Percentiles rank a stretch among this genome's conserved stretches.
phyloP scores from a whole-genome alignment of 2,888 invertebrate species.

The Drosophila pseudotakahashii region DNA sequence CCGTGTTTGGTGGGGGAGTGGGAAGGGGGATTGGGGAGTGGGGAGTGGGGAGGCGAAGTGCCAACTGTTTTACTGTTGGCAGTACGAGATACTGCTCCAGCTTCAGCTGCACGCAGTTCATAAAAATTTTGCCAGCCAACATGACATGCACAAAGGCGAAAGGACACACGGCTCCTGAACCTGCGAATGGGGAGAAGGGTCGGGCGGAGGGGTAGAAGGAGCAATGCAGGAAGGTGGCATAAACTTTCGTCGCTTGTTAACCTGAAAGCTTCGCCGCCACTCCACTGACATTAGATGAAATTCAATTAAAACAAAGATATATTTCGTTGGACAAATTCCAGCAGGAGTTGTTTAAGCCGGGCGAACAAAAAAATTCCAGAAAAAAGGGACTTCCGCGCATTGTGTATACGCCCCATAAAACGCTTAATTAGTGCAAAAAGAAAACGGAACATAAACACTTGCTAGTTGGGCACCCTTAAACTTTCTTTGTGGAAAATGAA shows the following conservation, averaged over 20 bases:
- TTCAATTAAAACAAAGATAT: conserved; percentile 77
- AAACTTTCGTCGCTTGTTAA: conserved; percentile 72
- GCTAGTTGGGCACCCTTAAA: conserved; percentile 6
- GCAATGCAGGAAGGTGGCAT: conserved; percentile 62
- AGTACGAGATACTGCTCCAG: conserved; percentile 47
- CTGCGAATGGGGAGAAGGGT: conserved; percentile 17
- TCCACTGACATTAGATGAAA: conserved; percentile 69
- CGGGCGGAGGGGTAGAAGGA: not conserved
- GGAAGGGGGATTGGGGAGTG: not conserved
- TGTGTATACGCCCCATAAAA: conserved; percentile 68
- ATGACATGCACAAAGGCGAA: conserved; percentile 75
- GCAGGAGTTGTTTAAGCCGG: conserved; percentile 36
- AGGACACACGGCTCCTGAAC: conserved; percentile 61
- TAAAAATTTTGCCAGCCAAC: conserved; percentile 76
- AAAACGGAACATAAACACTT: conserved; percentile 35
- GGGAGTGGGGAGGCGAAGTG: conserved; percentile 37
- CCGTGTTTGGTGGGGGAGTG: not conserved
- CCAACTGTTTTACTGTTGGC: conserved; percentile 53
- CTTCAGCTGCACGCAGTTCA: conserved; percentile 70
- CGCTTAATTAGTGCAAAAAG: conserved; percentile 63
- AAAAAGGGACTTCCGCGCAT: conserved; percentile 11
- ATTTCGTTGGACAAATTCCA: conserved; percentile 57
- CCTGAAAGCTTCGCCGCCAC: conserved; percentile 54
- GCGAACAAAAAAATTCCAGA: conserved; percentile 48
- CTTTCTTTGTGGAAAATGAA: not conserved